Percentiles rank a stretch among this genome's conserved stretches.
Conservation (phyloP, 1,140 invertebrate species). For the Chironomus tepperi region DNA sequence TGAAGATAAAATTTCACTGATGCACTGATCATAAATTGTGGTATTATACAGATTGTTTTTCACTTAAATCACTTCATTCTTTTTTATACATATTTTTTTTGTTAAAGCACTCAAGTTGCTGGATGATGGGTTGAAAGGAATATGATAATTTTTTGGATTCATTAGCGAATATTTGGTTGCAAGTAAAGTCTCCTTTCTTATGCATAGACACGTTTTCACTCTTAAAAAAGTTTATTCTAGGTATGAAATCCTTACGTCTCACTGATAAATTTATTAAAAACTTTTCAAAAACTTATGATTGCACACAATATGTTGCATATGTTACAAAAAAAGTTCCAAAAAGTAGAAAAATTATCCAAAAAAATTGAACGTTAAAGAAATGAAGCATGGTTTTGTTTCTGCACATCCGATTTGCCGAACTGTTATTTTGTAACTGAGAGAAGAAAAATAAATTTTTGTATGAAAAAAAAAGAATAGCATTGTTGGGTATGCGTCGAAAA, state of each 20-base stretch:
- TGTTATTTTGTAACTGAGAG: slow-evolving; percentile 5
- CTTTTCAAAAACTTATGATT: too few relatives aligned
- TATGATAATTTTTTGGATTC: too few relatives aligned
- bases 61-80: slow-evolving; percentile 2
- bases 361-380: neutral
- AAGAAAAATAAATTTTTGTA: too few relatives aligned
- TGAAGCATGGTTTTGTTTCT: neutral
- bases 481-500: slow-evolving; percentile 11
- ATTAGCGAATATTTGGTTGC: too few relatives aligned
- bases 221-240: too few relatives aligned
- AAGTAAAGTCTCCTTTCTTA: too few relatives aligned
- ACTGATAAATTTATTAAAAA: too few relatives aligned
- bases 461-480: neutral
- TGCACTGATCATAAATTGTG: slow-evolving; percentile 8
- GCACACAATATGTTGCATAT: too few relatives aligned
- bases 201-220: too few relatives aligned
- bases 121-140: too few relatives aligned
- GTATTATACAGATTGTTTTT: slow-evolving; percentile 3
- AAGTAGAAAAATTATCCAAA: neutral
- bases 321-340: neutral
- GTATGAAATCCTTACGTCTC: too few relatives aligned
- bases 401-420: neutral
- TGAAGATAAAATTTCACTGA: neutral
- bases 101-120: neutral
- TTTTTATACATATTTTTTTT: neutral